Conservation (phyloP, 2,113 vertebrate species). For the Montifringilla adamsi region DNA sequence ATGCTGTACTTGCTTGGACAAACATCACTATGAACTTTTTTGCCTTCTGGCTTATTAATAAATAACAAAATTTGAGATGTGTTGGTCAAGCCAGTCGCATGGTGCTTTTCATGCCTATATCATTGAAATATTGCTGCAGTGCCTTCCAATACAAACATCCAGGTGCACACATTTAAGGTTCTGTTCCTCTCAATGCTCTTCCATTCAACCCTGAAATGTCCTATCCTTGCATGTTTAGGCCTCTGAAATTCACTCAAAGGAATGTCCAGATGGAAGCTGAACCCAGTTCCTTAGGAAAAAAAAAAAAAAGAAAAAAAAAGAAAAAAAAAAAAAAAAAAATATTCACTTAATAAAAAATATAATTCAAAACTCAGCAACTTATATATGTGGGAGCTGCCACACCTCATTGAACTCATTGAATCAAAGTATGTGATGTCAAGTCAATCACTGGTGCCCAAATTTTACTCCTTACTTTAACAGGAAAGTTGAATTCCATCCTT, state of each 20-base stretch:
- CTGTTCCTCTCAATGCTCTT: neutral
- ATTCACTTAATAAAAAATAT: neutral
- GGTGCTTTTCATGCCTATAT: neutral
- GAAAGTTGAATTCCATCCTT: neutral
- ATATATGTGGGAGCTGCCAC: neutral
- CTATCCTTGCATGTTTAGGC: neutral
- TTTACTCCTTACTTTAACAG: neutral
- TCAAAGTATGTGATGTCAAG: neutral
- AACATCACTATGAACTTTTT: neutral
- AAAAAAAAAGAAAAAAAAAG: neutral
- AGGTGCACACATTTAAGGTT: neutral
- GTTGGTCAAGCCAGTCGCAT: neutral
- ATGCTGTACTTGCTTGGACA: neutral
- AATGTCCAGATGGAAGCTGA: neutral
- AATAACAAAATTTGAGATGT: conserved; percentile 2
- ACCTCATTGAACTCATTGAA: neutral
- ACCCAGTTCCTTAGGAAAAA: neutral
- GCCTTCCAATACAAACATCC: neutral
- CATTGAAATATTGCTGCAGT: neutral
- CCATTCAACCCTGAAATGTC: neutral
- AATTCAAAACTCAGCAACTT: neutral
- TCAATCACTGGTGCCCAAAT: neutral
- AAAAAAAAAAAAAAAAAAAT: neutral
- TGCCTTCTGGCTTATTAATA: neutral
- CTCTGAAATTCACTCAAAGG: neutral